Evolutionary conservation across 1,140 invertebrate species (phyloP).

Genomic region (Cecropterus lyciades): DNA sequence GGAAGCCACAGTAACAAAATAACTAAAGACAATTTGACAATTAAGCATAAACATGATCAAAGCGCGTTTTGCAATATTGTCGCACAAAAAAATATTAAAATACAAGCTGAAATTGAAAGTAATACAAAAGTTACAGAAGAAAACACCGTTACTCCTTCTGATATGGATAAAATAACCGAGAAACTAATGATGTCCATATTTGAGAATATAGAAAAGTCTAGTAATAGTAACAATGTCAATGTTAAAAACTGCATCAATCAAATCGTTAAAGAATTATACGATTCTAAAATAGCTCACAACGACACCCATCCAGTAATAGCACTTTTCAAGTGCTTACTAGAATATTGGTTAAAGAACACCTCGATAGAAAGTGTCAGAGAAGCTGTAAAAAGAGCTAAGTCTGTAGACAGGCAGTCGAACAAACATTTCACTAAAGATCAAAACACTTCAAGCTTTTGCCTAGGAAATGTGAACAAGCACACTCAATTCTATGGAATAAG

Average conservation of each 20-base stretch:
- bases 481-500: constrained; percentile 56
- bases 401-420: constrained; percentile 56
- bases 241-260: constrained; percentile 54
- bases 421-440: constrained; percentile 59
- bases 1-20: constrained; percentile 47
- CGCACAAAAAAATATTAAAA: constrained; percentile 32
- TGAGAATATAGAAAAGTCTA: constrained; percentile 39
- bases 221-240: constrained; percentile 27
- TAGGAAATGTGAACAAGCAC: constrained; percentile 47
- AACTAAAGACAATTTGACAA: constrained; percentile 6
- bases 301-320: constrained; percentile 56
- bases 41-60: not conserved
- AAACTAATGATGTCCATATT: constrained; percentile 59
- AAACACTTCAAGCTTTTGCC: constrained; percentile 51
- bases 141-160: constrained; percentile 44
- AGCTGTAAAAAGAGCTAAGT: constrained; percentile 47
- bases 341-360: constrained; percentile 67
- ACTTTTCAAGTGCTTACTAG: constrained; percentile 63
- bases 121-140: constrained; percentile 45
- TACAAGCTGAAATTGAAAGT: constrained; percentile 35
- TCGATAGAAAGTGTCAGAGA: constrained; percentile 42
- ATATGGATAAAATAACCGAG: constrained; percentile 60
- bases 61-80: constrained; percentile 16
- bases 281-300: constrained; percentile 46
- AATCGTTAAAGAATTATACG: constrained; percentile 61